Base-by-base conservation (phyloP, 2,888 invertebrate genomes). In the Germaria angustata region DNA sequence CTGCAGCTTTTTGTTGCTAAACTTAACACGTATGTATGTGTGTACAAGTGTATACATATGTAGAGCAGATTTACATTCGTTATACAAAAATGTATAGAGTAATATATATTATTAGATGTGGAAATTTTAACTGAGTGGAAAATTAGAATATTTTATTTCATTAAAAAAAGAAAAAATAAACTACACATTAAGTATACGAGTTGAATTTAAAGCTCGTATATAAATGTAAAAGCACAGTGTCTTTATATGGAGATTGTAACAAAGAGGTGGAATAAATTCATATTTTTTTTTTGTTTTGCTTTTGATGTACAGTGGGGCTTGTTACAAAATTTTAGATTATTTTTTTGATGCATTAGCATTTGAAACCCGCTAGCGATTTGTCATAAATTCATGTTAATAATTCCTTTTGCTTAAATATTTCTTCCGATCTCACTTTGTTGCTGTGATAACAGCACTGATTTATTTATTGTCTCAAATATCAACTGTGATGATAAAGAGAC, bases 121-220 rank as follows among this genome's bases (percentile, higher is more conserved):
- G 13, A 80, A 63, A 68, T 80, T 69, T 76, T 34, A 76, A 51
- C 71, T 65, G 65, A 65, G 63, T 57, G 51, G 49, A 75, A 80
- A 75, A 76, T 76, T 75, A 71, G 49, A 71, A 76, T 76, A 76
- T 76, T 80, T 63, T 49, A 71, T 32, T 69, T 66, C n/a, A 75
- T 15, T 46, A 63, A 49, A 63, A 44, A 36, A 9, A 55, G 11
- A 15, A 8, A 36, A 57, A 20, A 24, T 32, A n/a, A n/a, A n/a
- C n/a, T n/a, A n/a, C n/a, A n/a, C n/a, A n/a, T 28, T 8, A 69
- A 13, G 28, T 6, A 28, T 65, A 34, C 13, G 32, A 66, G 46
- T 49, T 34, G 28, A 63, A 71, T 71, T 72, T 66, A 71, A 66
- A 44, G 34, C 49, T 49, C 20, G 34, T 28, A 53, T 44, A 32